Percentiles rank a stretch among this genome's conserved stretches.
Conservation (phyloP, 2,797 vertebrate species). For the Psittacula echo region DNA sequence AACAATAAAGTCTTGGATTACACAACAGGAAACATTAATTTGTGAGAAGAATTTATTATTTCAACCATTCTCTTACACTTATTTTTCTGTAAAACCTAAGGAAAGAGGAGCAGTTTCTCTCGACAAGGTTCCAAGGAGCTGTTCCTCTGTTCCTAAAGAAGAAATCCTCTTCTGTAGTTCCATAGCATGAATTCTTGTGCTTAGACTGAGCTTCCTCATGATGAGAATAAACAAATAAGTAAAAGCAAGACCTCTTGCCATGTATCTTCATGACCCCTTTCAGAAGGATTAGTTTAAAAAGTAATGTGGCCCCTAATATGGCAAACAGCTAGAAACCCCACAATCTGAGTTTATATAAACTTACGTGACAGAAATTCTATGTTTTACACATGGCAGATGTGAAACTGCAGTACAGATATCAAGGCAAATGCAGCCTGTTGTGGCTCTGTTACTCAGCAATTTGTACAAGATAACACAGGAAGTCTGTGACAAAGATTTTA, state of each 20-base stretch:
- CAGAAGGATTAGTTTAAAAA: background rate
- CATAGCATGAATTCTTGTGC: background rate
- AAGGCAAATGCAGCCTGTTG: background rate
- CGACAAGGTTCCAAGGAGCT: background rate
- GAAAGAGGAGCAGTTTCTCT: background rate
- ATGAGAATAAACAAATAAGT: background rate
- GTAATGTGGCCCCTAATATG: background rate
- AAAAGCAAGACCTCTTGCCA: background rate
- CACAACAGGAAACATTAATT: slow-evolving; percentile 3
- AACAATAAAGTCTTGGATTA: slow-evolving; percentile 5
- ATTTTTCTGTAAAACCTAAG: background rate
- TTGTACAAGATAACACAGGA: background rate
- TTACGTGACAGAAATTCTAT: background rate
- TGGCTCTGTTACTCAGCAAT: background rate
- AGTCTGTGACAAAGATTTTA: background rate
- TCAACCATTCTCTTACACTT: background rate
- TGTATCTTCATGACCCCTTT: background rate
- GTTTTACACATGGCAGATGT: background rate
- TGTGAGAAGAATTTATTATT: slow-evolving; percentile 11
- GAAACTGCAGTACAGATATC: background rate
- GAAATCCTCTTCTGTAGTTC: background rate
- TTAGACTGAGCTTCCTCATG: background rate
- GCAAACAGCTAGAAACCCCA: background rate
- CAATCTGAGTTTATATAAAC: background rate
- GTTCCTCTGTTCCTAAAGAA: background rate